Conservation (phyloP, 2,797 vertebrate species). For the Chlorospingus semifuscus region DNA sequence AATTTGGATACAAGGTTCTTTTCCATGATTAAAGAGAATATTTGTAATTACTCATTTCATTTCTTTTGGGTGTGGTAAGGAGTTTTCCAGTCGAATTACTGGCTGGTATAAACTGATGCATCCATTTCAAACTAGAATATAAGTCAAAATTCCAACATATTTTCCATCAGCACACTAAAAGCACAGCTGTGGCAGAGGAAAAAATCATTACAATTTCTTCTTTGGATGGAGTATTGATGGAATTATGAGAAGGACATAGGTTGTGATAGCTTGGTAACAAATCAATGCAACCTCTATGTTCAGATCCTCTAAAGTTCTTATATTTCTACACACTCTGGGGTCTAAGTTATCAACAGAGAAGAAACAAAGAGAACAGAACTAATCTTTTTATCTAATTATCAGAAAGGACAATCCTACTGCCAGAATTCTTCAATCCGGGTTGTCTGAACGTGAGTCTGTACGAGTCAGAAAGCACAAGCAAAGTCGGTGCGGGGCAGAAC, state of each 20-base stretch:
- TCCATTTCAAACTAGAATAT: not conserved
- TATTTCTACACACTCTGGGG: not conserved
- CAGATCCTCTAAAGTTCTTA: not conserved
- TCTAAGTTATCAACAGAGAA: not conserved
- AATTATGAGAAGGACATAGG: not conserved
- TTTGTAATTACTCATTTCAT: slow-evolving; percentile 30
- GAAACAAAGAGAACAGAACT: not conserved
- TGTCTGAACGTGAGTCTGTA: not conserved
- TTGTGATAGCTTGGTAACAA: not conserved
- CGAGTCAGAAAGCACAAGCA: not conserved
- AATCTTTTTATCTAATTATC: not conserved
- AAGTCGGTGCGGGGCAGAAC: not conserved
- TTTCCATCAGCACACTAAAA: not conserved
- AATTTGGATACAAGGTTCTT: slow-evolving; percentile 48
- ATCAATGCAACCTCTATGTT: not conserved
- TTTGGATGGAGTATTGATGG: not conserved
- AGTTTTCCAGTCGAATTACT: slow-evolving; percentile 2
- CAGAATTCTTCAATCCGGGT: not conserved
- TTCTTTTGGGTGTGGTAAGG: slow-evolving; percentile 40
- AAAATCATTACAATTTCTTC: not conserved
- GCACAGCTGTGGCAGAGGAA: not conserved
- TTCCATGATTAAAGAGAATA: slow-evolving; percentile 62
- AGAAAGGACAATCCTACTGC: not conserved
- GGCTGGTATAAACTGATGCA: not conserved
- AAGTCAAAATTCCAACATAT: not conserved